These are phyloP conservation scores for Dusona sp. DNA, from an alignment of 2,888 invertebrate species.

Conservation along the genomic window DNA sequence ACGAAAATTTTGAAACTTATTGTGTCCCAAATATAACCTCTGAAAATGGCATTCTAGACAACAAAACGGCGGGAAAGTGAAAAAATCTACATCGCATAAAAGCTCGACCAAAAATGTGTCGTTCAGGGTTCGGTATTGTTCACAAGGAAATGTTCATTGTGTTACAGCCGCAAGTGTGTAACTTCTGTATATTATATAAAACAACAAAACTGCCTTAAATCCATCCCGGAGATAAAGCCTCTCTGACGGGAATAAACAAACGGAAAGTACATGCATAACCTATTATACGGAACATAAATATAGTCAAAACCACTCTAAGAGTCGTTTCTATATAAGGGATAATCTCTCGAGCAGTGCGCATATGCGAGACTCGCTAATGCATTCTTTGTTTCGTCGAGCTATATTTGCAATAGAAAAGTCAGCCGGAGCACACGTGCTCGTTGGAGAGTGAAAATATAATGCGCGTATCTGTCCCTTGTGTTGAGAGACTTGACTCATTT, in stretches of 20 bases:
- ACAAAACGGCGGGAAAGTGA: too few species aligned
- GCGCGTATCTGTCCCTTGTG: conserved; percentile 46
- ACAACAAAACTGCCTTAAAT: not conserved
- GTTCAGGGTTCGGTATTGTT: too few species aligned
- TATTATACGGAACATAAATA: conserved; percentile 12
- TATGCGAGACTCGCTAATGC: conserved; percentile 23
- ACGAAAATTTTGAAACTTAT: too few species aligned
- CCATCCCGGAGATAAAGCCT: not conserved
- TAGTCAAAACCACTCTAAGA: not conserved
- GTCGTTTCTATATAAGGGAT: conserved; percentile 30
- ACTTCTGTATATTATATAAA: not conserved
- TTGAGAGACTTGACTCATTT: conserved; percentile 59
- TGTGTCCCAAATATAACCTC: too few species aligned
- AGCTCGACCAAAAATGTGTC: too few species aligned
- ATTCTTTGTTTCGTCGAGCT: conserved; percentile 63
- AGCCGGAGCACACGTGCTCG: conserved; percentile 62
- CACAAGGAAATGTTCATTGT: too few species aligned
- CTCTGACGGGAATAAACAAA: conserved; percentile 4
- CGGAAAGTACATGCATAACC: not conserved
- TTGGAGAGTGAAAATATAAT: conserved; percentile 35
- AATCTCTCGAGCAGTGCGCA: conserved; percentile 25
- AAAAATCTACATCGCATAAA: too few species aligned
- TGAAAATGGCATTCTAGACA: too few species aligned
- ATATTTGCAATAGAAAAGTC: conserved; percentile 52
- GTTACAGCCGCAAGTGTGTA: too few species aligned